These are phyloP conservation scores for Ophion obscuratus DNA, from an alignment of 2,888 invertebrate genomes.

Conservation along the genomic window DNA sequence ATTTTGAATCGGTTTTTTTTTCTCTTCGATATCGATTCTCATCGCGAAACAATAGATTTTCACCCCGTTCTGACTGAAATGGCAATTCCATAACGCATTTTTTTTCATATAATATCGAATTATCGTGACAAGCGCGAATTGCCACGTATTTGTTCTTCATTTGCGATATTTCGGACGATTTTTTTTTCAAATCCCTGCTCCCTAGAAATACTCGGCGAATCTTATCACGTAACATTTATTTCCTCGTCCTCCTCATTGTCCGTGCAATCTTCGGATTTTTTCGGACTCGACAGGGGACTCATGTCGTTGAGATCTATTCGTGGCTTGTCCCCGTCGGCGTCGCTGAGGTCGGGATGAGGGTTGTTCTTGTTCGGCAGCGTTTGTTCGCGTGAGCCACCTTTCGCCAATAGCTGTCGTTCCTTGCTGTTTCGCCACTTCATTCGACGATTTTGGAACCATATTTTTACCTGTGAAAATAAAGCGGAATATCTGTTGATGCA, in stretches of 20 bases:
- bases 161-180: slow-evolving; percentile 15
- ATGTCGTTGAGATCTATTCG: slow-evolving; percentile 86
- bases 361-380: slow-evolving; percentile 98
- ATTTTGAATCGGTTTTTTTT: slow-evolving; percentile 37
- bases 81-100: slow-evolving; percentile 35
- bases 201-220: slow-evolving; percentile 58
- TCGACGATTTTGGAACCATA: slow-evolving; percentile 98
- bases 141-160: neutral
- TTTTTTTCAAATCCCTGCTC: slow-evolving; percentile 14
- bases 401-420: slow-evolving; percentile 96
- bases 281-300: slow-evolving; percentile 81
- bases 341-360: slow-evolving; percentile 97
- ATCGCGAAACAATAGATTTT: slow-evolving; percentile 48
- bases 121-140: slow-evolving; percentile 3
- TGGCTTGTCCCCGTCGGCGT: slow-evolving; percentile 93
- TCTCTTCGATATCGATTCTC: slow-evolving; percentile 1
- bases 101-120: slow-evolving; percentile 36
- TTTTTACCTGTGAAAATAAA: slow-evolving; percentile 88
- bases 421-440: slow-evolving; percentile 99
- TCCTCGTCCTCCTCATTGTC: slow-evolving; percentile 90
- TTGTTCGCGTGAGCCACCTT: slow-evolving; percentile 97
- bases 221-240: slow-evolving; percentile 94
- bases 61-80: slow-evolving; percentile 29
- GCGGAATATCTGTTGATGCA: neutral
- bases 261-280: slow-evolving; percentile 83